Base-by-base conservation (phyloP, 2,888 invertebrate genomes). In the Microplitis deprimator region DNA sequence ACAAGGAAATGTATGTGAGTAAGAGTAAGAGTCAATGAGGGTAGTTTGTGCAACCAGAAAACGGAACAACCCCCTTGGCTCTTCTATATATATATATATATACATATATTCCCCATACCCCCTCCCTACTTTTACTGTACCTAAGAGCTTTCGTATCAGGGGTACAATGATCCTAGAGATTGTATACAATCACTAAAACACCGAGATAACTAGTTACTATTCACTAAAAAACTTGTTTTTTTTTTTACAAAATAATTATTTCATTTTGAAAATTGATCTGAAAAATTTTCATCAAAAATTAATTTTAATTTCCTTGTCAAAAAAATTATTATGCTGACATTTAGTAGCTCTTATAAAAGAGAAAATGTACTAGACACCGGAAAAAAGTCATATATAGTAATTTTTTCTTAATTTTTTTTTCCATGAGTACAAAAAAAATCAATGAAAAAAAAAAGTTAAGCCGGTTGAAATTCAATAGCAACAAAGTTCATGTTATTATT, bases 361-460 rank as follows among this genome's bases (percentile, higher is more conserved):
- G 20, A 29, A 29, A 29, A 29, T 29, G 29, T 29, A 29, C 29
- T 29, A 4, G 29, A 29, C 29, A 4, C 29, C 29, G 29, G 1
- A 20, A 20, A 29, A 29, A 29, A 29, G 4, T 29, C 29, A 29
- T 29, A 29, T 29, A 20, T 2, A 29, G 29, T 4, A 29, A 29
- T 29, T 29, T 29, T 29, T 29, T 29, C 29, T 29, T 29, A 29
- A 29, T 29, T 29, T 29, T 29, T 29, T 29, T 39, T 50, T 38
- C 62, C 73, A 41, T 40, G 41, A 65, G 68, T 39, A 59, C 50
- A 5, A 16, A n/a, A n/a, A 62, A 62, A n/a, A 62, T 7, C 60
- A n/a, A 69, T 39, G 59, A 67, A 79, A 84, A 85, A 85, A 84
- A 86, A 88, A 87, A 89, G 89, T 89, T 89, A 89, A 89, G 87